Conservation (phyloP, 2,797 vertebrate genomes). For the Anguilla megastoma region DNA sequence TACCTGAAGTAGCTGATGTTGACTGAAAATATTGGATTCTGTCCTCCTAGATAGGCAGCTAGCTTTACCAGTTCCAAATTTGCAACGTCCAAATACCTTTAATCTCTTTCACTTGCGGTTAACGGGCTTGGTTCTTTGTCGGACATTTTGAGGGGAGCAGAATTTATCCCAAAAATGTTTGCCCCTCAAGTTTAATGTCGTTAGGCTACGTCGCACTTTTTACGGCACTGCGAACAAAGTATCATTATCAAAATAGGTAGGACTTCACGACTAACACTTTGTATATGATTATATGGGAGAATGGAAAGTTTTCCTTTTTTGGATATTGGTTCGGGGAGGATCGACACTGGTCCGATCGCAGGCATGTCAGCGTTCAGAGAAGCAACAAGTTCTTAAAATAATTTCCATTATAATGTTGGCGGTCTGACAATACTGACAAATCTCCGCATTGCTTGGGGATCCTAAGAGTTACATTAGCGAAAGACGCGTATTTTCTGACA, state of each 20-base stretch:
- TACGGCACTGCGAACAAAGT: background rate
- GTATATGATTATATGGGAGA: background rate
- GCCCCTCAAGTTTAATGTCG: background rate
- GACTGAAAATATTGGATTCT: background rate
- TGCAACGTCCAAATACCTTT: background rate
- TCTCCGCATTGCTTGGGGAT: background rate
- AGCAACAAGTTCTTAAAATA: background rate
- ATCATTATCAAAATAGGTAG: background rate
- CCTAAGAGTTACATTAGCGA: background rate
- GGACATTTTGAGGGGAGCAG: conserved; percentile 37
- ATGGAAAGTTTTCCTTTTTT: conserved; percentile 24
- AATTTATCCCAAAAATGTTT: conserved; percentile 10
- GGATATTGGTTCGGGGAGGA: background rate
- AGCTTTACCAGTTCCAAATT: background rate
- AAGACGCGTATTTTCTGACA: background rate
- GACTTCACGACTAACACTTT: background rate
- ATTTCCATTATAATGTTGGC: background rate
- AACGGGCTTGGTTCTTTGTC: conserved; percentile 19
- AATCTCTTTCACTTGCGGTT: conserved; percentile 3
- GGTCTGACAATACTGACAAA: background rate
- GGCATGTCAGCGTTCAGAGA: background rate
- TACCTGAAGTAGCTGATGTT: background rate
- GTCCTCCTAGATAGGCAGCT: background rate
- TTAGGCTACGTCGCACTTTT: background rate
- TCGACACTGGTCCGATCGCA: background rate